Evolutionary conservation across 2,888 invertebrate species (phyloP).

Genomic region (Plusia festucae): DNA sequence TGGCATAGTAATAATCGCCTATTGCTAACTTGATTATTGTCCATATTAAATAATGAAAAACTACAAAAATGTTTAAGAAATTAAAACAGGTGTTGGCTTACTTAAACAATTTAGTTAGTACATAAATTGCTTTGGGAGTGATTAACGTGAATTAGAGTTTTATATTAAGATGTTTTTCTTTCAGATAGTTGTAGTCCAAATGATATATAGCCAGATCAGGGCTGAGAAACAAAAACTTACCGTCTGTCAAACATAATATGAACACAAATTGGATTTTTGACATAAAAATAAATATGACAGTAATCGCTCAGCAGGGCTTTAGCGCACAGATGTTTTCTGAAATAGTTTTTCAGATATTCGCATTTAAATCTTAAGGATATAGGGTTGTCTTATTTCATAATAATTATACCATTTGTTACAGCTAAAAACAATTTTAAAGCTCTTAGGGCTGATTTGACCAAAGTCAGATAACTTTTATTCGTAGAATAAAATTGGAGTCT

Average conservation of each 20-base stretch:
- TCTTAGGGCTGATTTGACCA: too few species aligned
- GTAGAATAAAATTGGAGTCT: too few species aligned
- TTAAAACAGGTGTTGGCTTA: neutral
- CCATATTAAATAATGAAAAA: too few species aligned
- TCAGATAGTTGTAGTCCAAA: neutral
- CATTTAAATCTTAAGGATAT: neutral
- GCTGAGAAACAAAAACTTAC: neutral
- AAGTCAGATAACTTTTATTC: too few species aligned
- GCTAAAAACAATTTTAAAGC: too few species aligned
- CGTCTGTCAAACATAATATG: neutral
- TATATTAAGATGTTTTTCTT: neutral
- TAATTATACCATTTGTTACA: too few species aligned
- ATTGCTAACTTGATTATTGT: too few species aligned
- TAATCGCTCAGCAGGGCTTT: neutral
- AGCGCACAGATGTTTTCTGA: neutral
- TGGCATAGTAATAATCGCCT: too few species aligned
- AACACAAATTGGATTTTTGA: neutral
- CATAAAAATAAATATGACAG: constrained; percentile 4
- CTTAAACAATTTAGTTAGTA: constrained; percentile 16
- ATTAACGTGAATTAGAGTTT: neutral
- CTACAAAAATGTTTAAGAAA: neutral
- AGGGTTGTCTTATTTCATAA: neutral
- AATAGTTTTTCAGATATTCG: neutral
- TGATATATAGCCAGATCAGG: neutral
- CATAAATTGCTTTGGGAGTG: constrained; percentile 8